Conservation (phyloP, 1,140 invertebrate species). For the Cryptotermes secundus region DNA sequence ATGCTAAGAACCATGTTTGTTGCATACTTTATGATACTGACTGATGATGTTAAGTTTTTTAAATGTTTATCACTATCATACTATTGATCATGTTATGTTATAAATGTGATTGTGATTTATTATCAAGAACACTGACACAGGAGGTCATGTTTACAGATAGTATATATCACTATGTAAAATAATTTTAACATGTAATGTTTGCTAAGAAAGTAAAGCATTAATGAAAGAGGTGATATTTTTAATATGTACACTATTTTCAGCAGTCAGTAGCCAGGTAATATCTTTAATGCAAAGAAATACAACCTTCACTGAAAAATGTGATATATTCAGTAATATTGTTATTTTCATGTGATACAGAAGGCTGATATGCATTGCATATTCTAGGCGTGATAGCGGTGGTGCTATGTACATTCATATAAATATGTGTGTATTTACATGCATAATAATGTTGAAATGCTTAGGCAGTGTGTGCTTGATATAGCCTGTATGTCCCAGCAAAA, state of each 20-base stretch:
- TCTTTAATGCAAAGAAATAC: not conserved
- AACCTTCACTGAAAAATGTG: not conserved
- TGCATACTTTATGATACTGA: not conserved
- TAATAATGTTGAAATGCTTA: not conserved
- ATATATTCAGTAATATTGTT: not conserved
- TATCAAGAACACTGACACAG: not conserved
- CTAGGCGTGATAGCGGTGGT: no score
- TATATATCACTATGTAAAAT: not conserved
- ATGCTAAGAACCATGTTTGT: not conserved
- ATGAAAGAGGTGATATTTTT: not conserved
- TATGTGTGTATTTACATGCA: not conserved
- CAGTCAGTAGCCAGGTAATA: not conserved
- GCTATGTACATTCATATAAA: not conserved
- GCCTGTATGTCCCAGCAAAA: no score
- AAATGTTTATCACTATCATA: not conserved
- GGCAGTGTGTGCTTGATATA: no score
- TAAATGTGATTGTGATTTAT: not conserved
- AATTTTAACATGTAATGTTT: not conserved
- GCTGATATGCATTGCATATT: no score
- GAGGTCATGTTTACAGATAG: not conserved
- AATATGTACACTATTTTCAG: not conserved
- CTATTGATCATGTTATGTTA: not conserved
- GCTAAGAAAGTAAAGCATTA: not conserved
- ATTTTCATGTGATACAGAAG: no score
- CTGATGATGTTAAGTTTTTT: conserved; percentile 12